These are phyloP conservation scores for Alloplasta piceator DNA, from an alignment of 2,888 invertebrate genomes.

Conservation along the genomic window DNA sequence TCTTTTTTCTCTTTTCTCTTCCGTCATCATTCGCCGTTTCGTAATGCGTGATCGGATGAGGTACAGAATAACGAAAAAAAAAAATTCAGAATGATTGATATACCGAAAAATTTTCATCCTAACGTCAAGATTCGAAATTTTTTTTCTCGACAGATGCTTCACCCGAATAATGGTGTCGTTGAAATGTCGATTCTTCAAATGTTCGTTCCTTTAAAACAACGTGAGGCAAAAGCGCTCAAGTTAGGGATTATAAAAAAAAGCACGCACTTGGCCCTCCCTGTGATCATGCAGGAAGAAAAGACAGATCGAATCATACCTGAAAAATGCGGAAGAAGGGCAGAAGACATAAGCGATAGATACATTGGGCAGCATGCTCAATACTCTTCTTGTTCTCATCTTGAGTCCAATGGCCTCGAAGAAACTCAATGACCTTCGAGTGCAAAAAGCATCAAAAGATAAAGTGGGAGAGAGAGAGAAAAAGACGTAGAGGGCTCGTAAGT, in stretches of 20 bases:
- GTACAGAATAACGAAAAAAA: no score
- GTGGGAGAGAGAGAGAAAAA: constrained; percentile 31
- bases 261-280: neutral
- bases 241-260: constrained; percentile 35
- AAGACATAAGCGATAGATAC: constrained; percentile 25
- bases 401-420: constrained; percentile 32
- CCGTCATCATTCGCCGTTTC: constrained; percentile 11
- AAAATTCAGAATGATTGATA: no score
- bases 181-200: no score
- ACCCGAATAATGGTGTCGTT: no score
- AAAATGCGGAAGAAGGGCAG: neutral
- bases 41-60: no score
- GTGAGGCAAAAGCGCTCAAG: no score
- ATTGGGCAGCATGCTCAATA: constrained; percentile 18
- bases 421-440: constrained; percentile 54
- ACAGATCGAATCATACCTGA: constrained; percentile 6
- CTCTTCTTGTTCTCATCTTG: constrained; percentile 32
- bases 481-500: constrained; percentile 33
- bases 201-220: no score
- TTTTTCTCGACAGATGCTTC: no score
- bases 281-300: constrained; percentile 3
- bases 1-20: constrained; percentile 24
- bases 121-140: no score
- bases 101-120: no score
- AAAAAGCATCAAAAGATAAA: constrained; percentile 34